Evolutionary conservation across 2,888 invertebrate species (phyloP).

Genomic region (Empis stercorea): DNA sequence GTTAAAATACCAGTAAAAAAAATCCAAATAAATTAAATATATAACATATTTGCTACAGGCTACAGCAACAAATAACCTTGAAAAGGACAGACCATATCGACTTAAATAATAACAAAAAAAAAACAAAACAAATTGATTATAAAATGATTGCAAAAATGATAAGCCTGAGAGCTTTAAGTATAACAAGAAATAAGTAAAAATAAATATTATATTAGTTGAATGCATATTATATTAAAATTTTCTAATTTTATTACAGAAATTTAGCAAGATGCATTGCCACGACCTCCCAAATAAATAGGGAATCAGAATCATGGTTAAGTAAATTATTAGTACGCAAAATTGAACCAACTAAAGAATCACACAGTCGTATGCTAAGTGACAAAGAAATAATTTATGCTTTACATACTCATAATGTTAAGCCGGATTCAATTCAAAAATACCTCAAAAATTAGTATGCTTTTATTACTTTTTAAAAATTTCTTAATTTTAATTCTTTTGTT

Average conservation of each 20-base stretch:
- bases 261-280: not conserved
- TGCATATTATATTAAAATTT: not conserved
- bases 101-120: no score
- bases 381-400: constrained; percentile 92
- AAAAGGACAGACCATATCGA: no score
- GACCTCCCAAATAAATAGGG: constrained; percentile 6
- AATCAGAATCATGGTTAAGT: constrained; percentile 70
- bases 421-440: constrained; percentile 77
- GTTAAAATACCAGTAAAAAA: no score
- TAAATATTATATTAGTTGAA: not conserved
- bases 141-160: no score
- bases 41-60: no score
- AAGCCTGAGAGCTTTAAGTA: no score
- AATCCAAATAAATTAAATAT: no score
- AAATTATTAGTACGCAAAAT: constrained; percentile 81
- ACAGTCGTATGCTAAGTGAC: constrained; percentile 91
- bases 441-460: constrained; percentile 77
- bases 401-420: constrained; percentile 87
- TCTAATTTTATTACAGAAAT: not conserved
- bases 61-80: no score
- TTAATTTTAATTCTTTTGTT: constrained; percentile 10
- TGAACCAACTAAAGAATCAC: constrained; percentile 90
- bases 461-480: constrained; percentile 3
- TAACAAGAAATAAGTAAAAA: no score
- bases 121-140: no score